Base-by-base conservation (phyloP, 2,888 invertebrate species). In the Drosophila setosimentum region DNA sequence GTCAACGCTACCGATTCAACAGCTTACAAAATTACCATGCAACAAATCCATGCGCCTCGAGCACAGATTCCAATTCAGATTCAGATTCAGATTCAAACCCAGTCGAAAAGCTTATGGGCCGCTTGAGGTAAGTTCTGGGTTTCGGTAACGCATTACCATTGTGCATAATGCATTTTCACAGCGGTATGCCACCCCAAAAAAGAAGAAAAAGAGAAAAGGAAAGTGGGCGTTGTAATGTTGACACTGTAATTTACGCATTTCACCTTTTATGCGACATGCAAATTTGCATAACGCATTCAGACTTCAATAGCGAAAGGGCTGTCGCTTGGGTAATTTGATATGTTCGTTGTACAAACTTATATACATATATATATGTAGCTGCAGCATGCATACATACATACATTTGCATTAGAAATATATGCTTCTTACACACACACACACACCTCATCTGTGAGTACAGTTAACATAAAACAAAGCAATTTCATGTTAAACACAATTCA, bases 171-270 rank as follows among this genome's bases (percentile, higher is more conserved):
- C 86, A 87, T 87, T 87, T 86, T 84, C 87, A 87, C 87, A 79
- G 87, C 86, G 87, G 87, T 76, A 53, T 29, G 67, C 76, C 87
- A 82, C 78, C 82, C 78, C 75, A 24, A 57, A 64, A 57, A 64
- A 73, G 51, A 40, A 50, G 32, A 60, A 33, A 42, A 51, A 66
- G 45, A 24, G 49, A 51, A 75, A 58, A 53, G 53, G 70, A 82
- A 84, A 84, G 84, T 84, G 84, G 84, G 84, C 86, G 87, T 76
- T 86, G 87, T 87, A 84, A 87, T 87, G 87, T 87, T 87, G 87
- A 87, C 87, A 87, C 87, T 87, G 87, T 87, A 87, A 87, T 87
- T 87, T 87, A 87, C 87, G 87, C 87, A 82, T 87, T 86, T 84
- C 76, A 73, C 84, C 78, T 86, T 82, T 73, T 68, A 55, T 72